Conservation (phyloP, 64 coral and sea anemone species). For the Montipora foliosa region DNA sequence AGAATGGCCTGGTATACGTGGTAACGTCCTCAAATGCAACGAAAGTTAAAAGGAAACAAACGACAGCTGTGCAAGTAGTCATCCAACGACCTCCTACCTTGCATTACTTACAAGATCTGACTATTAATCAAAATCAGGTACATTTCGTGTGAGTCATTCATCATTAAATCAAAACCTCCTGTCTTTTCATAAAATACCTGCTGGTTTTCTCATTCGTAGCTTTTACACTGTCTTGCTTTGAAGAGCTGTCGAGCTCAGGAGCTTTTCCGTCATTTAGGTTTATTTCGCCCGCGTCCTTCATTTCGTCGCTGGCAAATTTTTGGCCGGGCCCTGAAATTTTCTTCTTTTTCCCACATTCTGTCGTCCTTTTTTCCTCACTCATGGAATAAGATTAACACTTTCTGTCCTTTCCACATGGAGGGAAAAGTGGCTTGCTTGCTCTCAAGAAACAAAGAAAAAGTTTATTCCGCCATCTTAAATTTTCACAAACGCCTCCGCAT, state of each 20-base stretch:
- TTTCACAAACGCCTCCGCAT: conserved; percentile 1
- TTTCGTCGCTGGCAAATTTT: not conserved
- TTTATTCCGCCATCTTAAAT: conserved; percentile 36
- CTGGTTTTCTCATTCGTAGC: not conserved
- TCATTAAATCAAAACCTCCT: not conserved
- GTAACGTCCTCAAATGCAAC: no score
- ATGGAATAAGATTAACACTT: conserved; percentile 10
- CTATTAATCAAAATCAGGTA: not conserved
- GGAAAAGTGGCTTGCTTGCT: conserved; percentile 13
- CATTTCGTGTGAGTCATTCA: not conserved
- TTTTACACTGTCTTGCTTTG: not conserved
- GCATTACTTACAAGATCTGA: not conserved
- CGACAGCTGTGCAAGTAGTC: no score
- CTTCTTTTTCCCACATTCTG: conserved; percentile 38
- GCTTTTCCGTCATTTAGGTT: conserved; percentile 19
- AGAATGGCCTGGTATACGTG: no score
- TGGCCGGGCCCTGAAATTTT: not conserved
- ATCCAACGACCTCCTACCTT: no score
- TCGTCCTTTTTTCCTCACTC: conserved; percentile 41
- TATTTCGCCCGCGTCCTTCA: not conserved
- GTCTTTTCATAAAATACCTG: conserved; percentile 3
- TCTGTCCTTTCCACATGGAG: conserved; percentile 48
- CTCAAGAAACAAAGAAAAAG: not conserved
- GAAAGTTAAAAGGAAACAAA: no score
- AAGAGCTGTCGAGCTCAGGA: not conserved